Base-by-base conservation (phyloP, 2,113 vertebrate species). In the Aphyosemion australe region DNA sequence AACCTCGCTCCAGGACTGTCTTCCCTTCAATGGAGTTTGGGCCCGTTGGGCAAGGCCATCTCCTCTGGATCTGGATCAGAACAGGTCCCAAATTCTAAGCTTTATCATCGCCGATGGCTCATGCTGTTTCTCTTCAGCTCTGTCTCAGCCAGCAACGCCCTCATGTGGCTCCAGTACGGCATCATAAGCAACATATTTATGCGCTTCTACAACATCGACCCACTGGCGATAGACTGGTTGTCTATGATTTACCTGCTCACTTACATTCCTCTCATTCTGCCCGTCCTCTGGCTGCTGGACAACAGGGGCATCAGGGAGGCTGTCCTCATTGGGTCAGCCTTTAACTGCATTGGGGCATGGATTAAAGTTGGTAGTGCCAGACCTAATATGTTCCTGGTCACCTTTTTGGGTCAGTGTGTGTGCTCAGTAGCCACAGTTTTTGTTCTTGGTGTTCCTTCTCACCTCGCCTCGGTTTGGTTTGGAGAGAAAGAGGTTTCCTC, bases 101-200 rank as follows among this genome's bases (percentile, higher is more conserved):
- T 96, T 64, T 95, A 93, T 75, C 52, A 19, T 42, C 92, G 90
- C 6, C 94, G 96, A 5, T 97, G 96, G 96, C 9, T 34, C 0
- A 91, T 96, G 67, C 88, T 97, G 39, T 84, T 94, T 52, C 88
- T 97, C 21, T 97, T 97, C 67, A 93, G 93, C 63, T 74, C 88
- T 43, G 94, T 96, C 68, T 98, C 95, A 12, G 85, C 94, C 79
- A 94, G 94, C 84, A 97, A 95, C 9, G 80, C 92, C 61, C 96
- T 94, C 88, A 95, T 95, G 89, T 96, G 96, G 95, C 94, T 96
- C 61, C 91, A 98, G 87, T 97, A 95, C 1, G 39, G 94, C 73
- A 93, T 94, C 76, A 91, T 98, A 74, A 94, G 65, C 78, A 95
- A 95, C 79, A 63, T 96, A 69, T 95, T 97, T 77, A 55, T 67